Conservation (phyloP, 2,797 vertebrate species). For the Enteromius trimaculatus region DNA sequence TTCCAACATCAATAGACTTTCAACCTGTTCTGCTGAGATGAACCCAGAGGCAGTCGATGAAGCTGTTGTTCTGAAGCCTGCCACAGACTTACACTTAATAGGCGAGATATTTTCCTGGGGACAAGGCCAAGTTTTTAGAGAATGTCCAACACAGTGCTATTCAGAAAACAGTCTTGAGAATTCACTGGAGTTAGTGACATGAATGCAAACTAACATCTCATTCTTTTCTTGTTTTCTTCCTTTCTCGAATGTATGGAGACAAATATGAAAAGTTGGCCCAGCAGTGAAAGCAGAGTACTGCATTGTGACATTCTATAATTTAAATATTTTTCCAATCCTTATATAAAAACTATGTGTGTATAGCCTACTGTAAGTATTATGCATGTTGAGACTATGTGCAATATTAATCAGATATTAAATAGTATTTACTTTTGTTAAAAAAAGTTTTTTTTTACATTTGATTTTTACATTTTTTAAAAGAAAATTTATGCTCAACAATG, state of each 20-base stretch:
- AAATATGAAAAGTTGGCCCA: not conserved
- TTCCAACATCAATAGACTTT: not conserved
- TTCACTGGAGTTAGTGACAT: not conserved
- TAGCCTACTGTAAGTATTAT: not conserved
- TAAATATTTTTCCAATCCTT: not conserved
- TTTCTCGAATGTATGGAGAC: not conserved
- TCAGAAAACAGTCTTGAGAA: not conserved
- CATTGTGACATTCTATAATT: not conserved
- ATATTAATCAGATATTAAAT: not conserved
- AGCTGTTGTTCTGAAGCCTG: slow-evolving; percentile 43
- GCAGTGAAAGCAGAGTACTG: not conserved
- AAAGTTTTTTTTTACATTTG: not conserved
- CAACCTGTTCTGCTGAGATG: slow-evolving; percentile 45
- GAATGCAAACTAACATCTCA: not conserved
- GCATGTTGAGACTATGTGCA: not conserved
- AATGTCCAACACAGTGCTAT: not conserved
- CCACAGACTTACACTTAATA: slow-evolving; percentile 55
- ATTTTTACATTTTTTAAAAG: not conserved
- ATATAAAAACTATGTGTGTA: not conserved
- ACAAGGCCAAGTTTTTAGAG: slow-evolving; percentile 29
- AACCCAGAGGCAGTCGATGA: slow-evolving; percentile 11
- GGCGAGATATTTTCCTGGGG: slow-evolving; percentile 51
- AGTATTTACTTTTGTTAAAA: not conserved
- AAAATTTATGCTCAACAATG: not conserved
- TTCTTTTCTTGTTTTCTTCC: not conserved